Conservation (phyloP, 1,140 invertebrate genomes). For the Meloidogyne chitwoodi region DNA sequence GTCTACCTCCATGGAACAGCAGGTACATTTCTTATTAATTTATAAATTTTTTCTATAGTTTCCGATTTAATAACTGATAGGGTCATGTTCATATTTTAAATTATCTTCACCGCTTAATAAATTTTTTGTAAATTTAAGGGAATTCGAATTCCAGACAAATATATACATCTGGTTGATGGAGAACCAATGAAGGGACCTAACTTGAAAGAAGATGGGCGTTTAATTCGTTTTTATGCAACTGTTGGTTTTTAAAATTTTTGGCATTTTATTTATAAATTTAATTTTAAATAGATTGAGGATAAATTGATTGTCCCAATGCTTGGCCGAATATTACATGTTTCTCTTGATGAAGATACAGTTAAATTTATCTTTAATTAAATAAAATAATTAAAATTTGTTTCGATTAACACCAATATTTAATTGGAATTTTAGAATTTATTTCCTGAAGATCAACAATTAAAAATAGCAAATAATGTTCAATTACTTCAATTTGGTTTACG, state of each 20-base stretch:
- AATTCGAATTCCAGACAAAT: constrained; percentile 33
- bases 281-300: constrained; percentile 37
- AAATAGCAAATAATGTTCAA: constrained; percentile 26
- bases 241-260: constrained; percentile 36
- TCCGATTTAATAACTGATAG: too few relatives aligned
- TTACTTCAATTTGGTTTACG: constrained; percentile 30
- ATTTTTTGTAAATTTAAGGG: constrained; percentile 37
- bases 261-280: not conserved
- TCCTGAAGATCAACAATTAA: constrained; percentile 13
- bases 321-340: constrained; percentile 52
- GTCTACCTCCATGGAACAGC: constrained; percentile 34
- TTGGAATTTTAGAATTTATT: constrained; percentile 34
- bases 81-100: too few relatives aligned
- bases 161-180: constrained; percentile 35
- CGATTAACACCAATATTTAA: too few relatives aligned
- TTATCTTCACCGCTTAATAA: too few relatives aligned
- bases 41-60: not conserved
- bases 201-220: constrained; percentile 49
- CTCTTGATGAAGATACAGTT: constrained; percentile 40
- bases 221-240: constrained; percentile 55
- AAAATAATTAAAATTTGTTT: not conserved
- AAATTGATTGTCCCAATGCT: constrained; percentile 57
- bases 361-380: not conserved
- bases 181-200: constrained; percentile 43
- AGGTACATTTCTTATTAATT: constrained; percentile 22